Base-by-base conservation (phyloP, 2,797 vertebrate species). In the Centroberyx gerrardi region DNA sequence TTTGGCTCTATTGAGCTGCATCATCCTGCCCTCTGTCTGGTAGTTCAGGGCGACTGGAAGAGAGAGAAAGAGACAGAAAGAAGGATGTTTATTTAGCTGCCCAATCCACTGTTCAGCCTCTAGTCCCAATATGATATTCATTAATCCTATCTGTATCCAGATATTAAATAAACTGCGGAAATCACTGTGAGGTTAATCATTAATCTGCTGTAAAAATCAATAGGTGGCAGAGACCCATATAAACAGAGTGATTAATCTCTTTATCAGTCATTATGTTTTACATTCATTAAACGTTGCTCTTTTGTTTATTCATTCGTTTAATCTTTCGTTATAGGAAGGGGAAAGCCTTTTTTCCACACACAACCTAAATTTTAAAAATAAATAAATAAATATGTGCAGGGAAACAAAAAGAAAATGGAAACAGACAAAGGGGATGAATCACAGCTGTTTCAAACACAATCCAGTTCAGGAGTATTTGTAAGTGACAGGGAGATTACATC, bases 1-100 rank as follows among this genome's bases (percentile, higher is more conserved):
- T 89, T 99, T 98, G 70, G 98, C 96, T 88, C 97, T 95, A 87
- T 99, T 99, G 86, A 99, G 84, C 89, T 99, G 98, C 98, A 99
- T 99, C 96, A 99, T 96, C 15, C 98, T 95, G 14, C 98, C 98
- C 80, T 99, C 97, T 0, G 98, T 98, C 90, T 99, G 98, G 88
- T 99, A 99, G 93, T 99, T 99, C 27, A 99, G 92, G n/a, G 98
- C 98, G 89, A 99, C 98, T 99, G 92, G 48, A 76, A 56, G 10
- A 59, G 40, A 80, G 38, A 42, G 60, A 31, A 15, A 46, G 0
- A 53, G 5, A 27, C 5, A 58, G 48, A 13, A 27, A 46, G 46
- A 56, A 31, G 4, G 10, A 58, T 14, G 13, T 22, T 22, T 31
- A 46, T 27, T 17, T 2, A 29, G 17, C 48, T 8, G 36, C 33